These are phyloP conservation scores for Brienomyrus longianalis DNA, from an alignment of 2,113 vertebrate species.

Conservation along the genomic window DNA sequence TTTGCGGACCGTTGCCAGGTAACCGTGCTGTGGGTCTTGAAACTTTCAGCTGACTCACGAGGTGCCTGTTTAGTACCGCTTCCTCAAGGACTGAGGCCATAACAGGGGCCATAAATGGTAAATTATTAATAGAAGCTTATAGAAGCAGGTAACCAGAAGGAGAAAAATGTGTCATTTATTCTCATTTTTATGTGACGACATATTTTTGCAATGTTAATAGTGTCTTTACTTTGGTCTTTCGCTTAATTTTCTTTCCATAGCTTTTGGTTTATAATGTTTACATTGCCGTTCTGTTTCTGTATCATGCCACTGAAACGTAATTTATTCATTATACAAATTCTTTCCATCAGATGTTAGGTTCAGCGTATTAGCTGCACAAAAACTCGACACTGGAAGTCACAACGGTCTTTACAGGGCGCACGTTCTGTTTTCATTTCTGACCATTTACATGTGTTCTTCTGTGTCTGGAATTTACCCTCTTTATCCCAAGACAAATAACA, in stretches of 20 bases:
- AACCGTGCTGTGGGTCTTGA: slow-evolving; percentile 47
- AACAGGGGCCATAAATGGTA: slow-evolving; percentile 54
- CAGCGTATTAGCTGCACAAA: not conserved
- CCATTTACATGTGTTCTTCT: not conserved
- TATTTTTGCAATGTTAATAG: not conserved
- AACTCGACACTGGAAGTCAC: not conserved
- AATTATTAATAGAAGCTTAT: slow-evolving; percentile 43
- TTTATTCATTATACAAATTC: not conserved
- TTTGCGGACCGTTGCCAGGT: slow-evolving; percentile 52
- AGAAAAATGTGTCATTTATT: slow-evolving; percentile 35
- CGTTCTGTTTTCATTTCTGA: not conserved
- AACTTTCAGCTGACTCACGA: slow-evolving; percentile 42
- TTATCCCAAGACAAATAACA: not conserved
- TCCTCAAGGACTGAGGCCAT: slow-evolving; percentile 16
- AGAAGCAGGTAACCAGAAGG: slow-evolving; percentile 34
- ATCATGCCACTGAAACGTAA: not conserved
- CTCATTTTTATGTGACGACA: not conserved
- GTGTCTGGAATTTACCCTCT: not conserved
- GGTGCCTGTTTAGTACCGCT: not conserved
- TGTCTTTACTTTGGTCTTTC: not conserved
- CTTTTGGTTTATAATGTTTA: not conserved
- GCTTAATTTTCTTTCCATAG: not conserved
- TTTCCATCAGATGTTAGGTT: not conserved
- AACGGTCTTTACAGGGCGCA: not conserved
- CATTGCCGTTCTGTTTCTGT: not conserved